These are phyloP conservation scores for Diabrotica virgifera DNA, from an alignment of 1,140 invertebrate species.

Conservation along the genomic window DNA sequence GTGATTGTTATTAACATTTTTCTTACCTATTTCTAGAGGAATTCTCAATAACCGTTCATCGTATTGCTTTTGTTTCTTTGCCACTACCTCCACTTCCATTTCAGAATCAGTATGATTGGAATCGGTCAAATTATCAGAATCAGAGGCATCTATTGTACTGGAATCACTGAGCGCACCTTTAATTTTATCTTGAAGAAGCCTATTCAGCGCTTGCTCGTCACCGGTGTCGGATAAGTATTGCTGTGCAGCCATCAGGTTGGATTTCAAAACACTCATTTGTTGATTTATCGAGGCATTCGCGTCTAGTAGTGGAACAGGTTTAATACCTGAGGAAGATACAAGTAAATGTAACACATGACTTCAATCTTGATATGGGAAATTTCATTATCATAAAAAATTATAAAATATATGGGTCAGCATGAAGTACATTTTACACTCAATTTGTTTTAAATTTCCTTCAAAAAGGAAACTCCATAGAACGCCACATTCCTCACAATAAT, in stretches of 20 bases:
- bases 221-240: conserved; percentile 51
- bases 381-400: too few species aligned
- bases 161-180: conserved; percentile 52
- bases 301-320: conserved; percentile 58
- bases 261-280: conserved; percentile 59
- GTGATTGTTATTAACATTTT: not conserved
- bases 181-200: conserved; percentile 53
- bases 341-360: too few species aligned
- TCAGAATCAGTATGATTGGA: conserved; percentile 51
- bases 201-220: conserved; percentile 50
- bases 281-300: conserved; percentile 57
- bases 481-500: too few species aligned
- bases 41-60: conserved; percentile 66
- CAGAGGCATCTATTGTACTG: conserved; percentile 53
- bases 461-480: too few species aligned
- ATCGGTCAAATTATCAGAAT: conserved; percentile 55
- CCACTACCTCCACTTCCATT: conserved; percentile 46
- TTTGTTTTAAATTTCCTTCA: too few species aligned
- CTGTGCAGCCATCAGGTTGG: conserved; percentile 58
- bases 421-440: too few species aligned
- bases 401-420: too few species aligned
- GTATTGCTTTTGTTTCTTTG: conserved; percentile 50
- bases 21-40: conserved; percentile 65
- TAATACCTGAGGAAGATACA: conserved; percentile 48
- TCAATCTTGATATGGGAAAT: too few species aligned